Conservation (phyloP, 2,113 vertebrate genomes). For the Marmota flaviventris region DNA sequence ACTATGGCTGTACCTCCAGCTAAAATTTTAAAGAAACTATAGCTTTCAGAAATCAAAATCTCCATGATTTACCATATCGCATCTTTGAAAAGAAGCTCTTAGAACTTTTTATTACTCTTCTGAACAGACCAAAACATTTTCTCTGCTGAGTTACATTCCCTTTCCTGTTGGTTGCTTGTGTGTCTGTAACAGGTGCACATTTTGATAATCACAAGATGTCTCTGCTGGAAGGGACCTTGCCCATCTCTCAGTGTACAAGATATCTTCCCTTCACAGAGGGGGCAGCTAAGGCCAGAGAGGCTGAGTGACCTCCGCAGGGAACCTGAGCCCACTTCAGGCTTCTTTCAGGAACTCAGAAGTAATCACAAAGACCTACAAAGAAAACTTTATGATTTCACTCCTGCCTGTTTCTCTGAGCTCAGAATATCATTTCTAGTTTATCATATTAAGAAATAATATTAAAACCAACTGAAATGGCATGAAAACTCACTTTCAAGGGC, state of each 20-base stretch:
- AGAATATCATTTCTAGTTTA: conserved; percentile 59
- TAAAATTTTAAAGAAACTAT: conserved; percentile 87
- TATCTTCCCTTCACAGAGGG: background rate
- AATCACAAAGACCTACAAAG: background rate
- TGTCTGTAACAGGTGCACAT: background rate
- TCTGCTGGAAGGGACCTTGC: background rate
- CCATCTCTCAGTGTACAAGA: background rate
- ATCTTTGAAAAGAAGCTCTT: conserved; percentile 64
- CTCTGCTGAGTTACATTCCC: conserved; percentile 64
- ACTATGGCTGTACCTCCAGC: conserved; percentile 85
- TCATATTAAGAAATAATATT: background rate
- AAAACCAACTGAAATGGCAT: background rate
- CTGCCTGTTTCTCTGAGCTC: conserved; percentile 24
- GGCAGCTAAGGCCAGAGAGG: background rate
- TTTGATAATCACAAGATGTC: background rate
- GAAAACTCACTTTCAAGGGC: conserved; percentile 69
- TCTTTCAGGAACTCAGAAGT: background rate
- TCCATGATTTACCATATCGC: conserved; percentile 68
- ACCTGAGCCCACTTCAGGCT: background rate
- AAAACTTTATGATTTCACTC: background rate
- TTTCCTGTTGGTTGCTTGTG: background rate
- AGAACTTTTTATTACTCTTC: conserved; percentile 6
- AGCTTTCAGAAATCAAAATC: conserved; percentile 67
- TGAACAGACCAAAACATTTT: conserved; percentile 65
- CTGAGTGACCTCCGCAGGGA: accelerated